Evolutionary conservation across 1,140 invertebrate genomes (phyloP).

Genomic region (Zaprionus nigranus): DNA sequence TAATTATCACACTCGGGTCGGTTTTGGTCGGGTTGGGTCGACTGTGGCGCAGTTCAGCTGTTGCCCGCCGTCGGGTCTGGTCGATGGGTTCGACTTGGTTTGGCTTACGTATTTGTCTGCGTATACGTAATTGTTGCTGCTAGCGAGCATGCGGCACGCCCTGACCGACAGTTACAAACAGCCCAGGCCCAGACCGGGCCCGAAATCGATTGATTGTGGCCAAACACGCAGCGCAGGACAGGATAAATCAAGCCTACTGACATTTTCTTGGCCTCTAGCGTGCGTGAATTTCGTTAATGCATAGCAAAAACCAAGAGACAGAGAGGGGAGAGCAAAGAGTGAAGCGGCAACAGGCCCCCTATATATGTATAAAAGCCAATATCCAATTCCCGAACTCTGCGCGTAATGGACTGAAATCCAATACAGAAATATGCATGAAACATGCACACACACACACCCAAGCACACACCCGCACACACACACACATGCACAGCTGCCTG

Average conservation of each 20-base stretch:
- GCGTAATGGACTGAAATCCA: constrained; percentile 81
- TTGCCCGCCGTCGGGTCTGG: constrained; percentile 43
- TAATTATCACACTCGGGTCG: constrained; percentile 63
- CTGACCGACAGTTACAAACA: constrained; percentile 79
- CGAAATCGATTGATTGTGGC: constrained; percentile 79
- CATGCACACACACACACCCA: constrained; percentile 42
- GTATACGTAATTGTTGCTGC: constrained; percentile 46
- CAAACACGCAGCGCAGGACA: constrained; percentile 79
- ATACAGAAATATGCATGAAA: constrained; percentile 81
- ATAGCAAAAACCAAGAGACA: constrained; percentile 36
- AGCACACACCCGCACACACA: constrained; percentile 14
- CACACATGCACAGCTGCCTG: constrained; percentile 26
- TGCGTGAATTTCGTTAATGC: constrained; percentile 81
- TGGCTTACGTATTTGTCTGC: constrained; percentile 4
- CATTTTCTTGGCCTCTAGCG: constrained; percentile 67
- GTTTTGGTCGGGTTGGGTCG: background rate
- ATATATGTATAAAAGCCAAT: constrained; percentile 70
- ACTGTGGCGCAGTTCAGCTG: constrained; percentile 51
- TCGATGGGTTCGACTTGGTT: background rate
- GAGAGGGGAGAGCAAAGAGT: constrained; percentile 17
- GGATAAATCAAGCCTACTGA: constrained; percentile 79
- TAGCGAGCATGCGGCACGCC: constrained; percentile 58
- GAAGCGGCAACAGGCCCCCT: constrained; percentile 66
- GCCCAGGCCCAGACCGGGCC: constrained; percentile 48
- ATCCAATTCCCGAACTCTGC: constrained; percentile 75